These are phyloP conservation scores for Myotis planiceps DNA, from an alignment of 2,797 vertebrate genomes.

Conservation along the genomic window DNA sequence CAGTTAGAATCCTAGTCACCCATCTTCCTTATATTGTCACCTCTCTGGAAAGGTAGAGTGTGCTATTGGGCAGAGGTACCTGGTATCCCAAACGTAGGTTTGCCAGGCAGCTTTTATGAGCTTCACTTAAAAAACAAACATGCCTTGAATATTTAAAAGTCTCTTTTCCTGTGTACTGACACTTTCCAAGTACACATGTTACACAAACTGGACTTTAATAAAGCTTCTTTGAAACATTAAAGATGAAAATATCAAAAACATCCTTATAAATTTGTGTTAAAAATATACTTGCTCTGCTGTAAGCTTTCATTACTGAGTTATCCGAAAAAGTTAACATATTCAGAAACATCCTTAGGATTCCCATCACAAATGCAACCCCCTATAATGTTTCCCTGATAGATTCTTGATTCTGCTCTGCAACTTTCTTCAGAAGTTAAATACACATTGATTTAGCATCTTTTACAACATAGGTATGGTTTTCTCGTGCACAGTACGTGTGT, in stretches of 20 bases:
- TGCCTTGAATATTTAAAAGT: conserved; percentile 56
- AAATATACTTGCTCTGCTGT: conserved; percentile 23
- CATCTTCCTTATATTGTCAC: conserved; percentile 23
- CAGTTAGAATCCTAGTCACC: conserved; percentile 58
- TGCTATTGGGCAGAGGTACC: conserved; percentile 29
- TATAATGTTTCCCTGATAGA: conserved; percentile 80
- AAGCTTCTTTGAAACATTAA: conserved; percentile 74
- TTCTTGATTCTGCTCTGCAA: conserved; percentile 79
- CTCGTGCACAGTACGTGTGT: conserved; percentile 87
- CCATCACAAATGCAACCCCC: conserved; percentile 66
- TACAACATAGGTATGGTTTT: conserved; percentile 68
- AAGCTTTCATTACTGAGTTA: conserved; percentile 66
- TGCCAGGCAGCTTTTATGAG: conserved; percentile 58
- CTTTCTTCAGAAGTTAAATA: conserved; percentile 85
- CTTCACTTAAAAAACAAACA: conserved; percentile 65
- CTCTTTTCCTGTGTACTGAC: conserved; percentile 57
- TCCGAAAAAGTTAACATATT: conserved; percentile 79
- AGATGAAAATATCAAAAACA: conserved; percentile 69
- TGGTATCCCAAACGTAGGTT: conserved; percentile 42
- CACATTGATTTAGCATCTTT: conserved; percentile 81
- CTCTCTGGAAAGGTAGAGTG: conserved; percentile 38
- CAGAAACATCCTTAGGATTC: conserved; percentile 78
- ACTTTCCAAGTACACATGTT: conserved; percentile 47
- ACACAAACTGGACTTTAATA: conserved; percentile 62
- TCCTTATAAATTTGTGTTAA: conserved; percentile 71